Evolutionary conservation across 2,113 vertebrate species (phyloP), one percentile per base, ranked within the genome.

Genomic region (Prionailurus bengalensis): DNA sequence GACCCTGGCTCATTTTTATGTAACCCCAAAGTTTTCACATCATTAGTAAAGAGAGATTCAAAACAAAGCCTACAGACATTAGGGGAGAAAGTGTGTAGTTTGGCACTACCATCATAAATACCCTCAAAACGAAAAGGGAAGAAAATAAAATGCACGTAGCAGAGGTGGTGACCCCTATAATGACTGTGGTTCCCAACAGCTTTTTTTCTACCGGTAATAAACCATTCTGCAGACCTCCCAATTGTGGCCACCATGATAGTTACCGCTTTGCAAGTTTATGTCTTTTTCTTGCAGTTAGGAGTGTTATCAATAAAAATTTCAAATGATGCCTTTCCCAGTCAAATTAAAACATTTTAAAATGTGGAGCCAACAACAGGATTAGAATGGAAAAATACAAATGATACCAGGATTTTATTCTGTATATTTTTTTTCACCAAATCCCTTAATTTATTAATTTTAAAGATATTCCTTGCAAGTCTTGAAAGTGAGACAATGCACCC

Each of bases 41-140:
- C 98, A 98, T 98, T 98, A 98, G 98, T 98, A 98, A 98, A 98
- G 78, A 98, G 92, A 98, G 96, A 98, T 98, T 92, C 95, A 98
- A 98, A 98, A 98, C 93, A 98, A 96, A 98, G 89, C 33, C 61
- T 74, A 96, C 61, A 98, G 95, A 97, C 76, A 97, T 97, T 53
- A 89, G 85, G 71, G 80, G 76, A 95, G 93, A 95, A 97, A 97
- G 93, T 95, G 97, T 98, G 82, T 91, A 94, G 94, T 98, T 98
- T 98, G 97, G 96, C 97, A 96, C 88, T 98, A 80, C 95, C 97
- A 97, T 94, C 83, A 89, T 78, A 93, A 14, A 91, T 89, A 94
- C 74, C 88, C 94, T 98, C 97, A 96, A 96, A 97, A 98, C 55
- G 86, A 94, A 98, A 98, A 95, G 85, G 97, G 95, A 95, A 71